A percentile compares a stretch with the other conserved stretches of the same genome.
Conservation (phyloP, 2,888 invertebrate species). For the Notocelia uddmanniana region DNA sequence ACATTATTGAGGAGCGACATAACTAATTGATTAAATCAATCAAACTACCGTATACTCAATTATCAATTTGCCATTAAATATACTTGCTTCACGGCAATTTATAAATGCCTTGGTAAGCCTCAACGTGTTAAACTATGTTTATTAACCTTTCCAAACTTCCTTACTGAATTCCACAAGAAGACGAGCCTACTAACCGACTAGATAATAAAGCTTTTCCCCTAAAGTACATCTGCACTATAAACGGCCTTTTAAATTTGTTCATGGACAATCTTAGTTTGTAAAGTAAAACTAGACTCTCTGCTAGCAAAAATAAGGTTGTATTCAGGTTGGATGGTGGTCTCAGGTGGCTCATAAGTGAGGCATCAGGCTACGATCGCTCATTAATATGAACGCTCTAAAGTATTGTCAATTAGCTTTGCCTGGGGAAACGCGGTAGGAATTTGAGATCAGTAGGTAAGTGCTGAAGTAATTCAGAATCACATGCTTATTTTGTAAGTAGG, state of each 20-base stretch:
- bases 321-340: background rate
- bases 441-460: constrained; percentile 7
- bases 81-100: background rate
- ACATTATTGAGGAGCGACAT: no score
- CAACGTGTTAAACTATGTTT: background rate
- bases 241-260: constrained; percentile 26
- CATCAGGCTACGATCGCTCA: constrained; percentile 39
- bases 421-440: constrained; percentile 1
- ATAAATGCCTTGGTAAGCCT: background rate
- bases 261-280: background rate
- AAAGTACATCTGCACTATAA: constrained; percentile 23
- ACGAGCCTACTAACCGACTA: background rate
- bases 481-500: no score
- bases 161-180: constrained; percentile 13
- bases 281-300: background rate
- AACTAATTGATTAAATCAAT: no score
- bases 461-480: no score
- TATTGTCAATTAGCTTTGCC: constrained; percentile 44
- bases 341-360: constrained; percentile 34
- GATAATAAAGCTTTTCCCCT: constrained; percentile 9
- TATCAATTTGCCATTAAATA: no score
- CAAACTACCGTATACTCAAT: no score
- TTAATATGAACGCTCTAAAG: constrained; percentile 44
- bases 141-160: background rate
- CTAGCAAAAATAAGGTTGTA: background rate